Conservation (phyloP, 2,797 vertebrate genomes). For the Poeciliopsis infans region DNA sequence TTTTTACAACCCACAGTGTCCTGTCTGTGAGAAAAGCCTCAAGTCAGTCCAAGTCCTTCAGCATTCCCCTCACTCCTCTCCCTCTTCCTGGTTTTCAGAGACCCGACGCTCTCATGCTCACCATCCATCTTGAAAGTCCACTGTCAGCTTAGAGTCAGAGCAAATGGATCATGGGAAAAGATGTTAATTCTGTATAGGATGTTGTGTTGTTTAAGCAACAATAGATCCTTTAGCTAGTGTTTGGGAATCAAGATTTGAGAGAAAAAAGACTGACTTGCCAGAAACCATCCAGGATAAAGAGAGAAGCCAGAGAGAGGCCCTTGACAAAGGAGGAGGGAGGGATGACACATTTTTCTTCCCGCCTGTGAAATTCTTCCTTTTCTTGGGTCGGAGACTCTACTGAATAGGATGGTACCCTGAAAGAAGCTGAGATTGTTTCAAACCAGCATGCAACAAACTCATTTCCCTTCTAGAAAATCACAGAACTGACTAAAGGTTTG, state of each 20-base stretch:
- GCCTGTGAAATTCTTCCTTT: conserved; percentile 55
- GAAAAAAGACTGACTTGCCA: conserved; percentile 10
- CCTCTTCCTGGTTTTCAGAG: conserved; percentile 41
- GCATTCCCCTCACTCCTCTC: conserved; percentile 28
- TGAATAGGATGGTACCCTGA: conserved; percentile 35
- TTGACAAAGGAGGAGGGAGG: conserved; percentile 44
- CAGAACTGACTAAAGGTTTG: conserved; percentile 10
- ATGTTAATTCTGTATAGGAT: neutral
- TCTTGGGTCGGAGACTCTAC: conserved; percentile 6
- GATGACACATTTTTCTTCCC: conserved; percentile 61
- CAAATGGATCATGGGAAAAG: conserved; percentile 14
- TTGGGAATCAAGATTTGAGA: conserved; percentile 9
- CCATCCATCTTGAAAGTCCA: conserved; percentile 14
- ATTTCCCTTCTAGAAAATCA: conserved; percentile 26
- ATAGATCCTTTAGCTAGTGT: neutral
- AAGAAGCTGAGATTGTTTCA: conserved; percentile 1
- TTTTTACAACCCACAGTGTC: conserved; percentile 67
- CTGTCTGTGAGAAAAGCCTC: conserved; percentile 69
- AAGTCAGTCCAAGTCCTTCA: conserved; percentile 47
- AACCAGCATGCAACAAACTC: conserved; percentile 53
- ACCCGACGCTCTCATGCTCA: conserved; percentile 51
- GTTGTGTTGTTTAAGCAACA: neutral
- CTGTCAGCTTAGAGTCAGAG: neutral
- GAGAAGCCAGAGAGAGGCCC: conserved; percentile 34
- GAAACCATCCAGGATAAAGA: conserved; percentile 18